Conservation (phyloP, 2,113 vertebrate genomes). For the Andinoacara biseriatus region DNA sequence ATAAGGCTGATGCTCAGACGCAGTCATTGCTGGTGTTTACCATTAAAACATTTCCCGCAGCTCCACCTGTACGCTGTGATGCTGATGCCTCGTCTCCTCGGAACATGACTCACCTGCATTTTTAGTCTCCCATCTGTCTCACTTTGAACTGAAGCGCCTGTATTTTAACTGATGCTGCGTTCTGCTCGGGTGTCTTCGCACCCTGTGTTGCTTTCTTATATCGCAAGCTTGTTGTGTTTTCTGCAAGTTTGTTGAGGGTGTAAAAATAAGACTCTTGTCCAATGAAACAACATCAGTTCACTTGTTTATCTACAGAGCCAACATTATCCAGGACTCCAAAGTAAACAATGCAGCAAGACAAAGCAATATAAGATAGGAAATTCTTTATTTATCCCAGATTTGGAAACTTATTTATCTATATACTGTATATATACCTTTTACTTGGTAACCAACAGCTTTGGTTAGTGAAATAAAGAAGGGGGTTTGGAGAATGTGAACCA, state of each 20-base stretch:
- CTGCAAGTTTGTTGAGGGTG: neutral
- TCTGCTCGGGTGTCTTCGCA: neutral
- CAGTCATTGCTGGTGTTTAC: neutral
- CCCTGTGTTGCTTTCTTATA: neutral
- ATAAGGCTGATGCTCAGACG: neutral
- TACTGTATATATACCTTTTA: neutral
- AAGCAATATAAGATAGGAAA: neutral
- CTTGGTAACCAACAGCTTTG: neutral
- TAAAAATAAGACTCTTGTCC: slow-evolving; percentile 14
- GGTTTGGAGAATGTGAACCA: neutral
- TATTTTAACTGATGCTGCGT: neutral
- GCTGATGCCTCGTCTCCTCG: slow-evolving; percentile 1
- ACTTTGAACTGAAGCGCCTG: slow-evolving; percentile 14
- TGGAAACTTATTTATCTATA: neutral
- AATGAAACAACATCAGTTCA: slow-evolving; percentile 3
- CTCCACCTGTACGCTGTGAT: neutral
- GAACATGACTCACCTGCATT: slow-evolving; percentile 14
- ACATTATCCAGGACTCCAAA: neutral
- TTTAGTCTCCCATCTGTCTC: slow-evolving; percentile 35
- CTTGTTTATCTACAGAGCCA: neutral
- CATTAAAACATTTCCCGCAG: neutral
- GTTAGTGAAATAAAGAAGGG: neutral
- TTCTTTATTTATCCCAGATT: neutral
- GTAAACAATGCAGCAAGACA: slow-evolving; percentile 14
- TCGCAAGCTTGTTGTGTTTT: neutral